These are phyloP conservation scores for Malacosoma neustria DNA, from an alignment of 2,888 invertebrate species.

Conservation along the genomic window DNA sequence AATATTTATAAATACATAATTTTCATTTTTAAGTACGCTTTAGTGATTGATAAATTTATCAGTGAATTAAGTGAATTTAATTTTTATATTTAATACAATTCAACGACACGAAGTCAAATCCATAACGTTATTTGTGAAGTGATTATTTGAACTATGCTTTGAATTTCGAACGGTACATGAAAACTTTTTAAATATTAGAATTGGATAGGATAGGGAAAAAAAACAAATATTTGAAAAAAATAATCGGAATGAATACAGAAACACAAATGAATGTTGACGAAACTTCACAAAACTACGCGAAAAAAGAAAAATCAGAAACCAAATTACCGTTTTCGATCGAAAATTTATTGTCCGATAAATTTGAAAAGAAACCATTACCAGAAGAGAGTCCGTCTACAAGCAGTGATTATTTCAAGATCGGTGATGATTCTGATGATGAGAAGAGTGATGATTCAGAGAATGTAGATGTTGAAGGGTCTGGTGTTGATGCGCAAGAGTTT, in stretches of 20 bases:
- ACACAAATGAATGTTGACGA: conserved; percentile 36
- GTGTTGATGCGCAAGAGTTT: conserved; percentile 44
- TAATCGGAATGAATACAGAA: conserved; percentile 14
- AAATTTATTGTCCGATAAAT: conserved; percentile 52
- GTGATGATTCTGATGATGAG: conserved; percentile 39
- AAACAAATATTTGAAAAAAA: no score
- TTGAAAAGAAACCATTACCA: conserved; percentile 20
- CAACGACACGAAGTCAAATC: no score
- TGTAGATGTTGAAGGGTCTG: conserved; percentile 55
- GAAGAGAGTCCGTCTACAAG: conserved; percentile 21
- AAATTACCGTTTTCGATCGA: conserved; percentile 62
- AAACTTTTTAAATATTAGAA: no score
- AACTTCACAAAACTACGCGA: conserved; percentile 16
- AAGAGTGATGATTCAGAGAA: conserved; percentile 47
- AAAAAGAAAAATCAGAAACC: conserved; percentile 37
- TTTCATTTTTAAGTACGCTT: no score
- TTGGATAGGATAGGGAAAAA: no score
- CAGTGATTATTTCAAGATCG: conserved; percentile 15
- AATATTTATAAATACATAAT: no score
- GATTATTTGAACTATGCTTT: no score
- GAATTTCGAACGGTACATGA: no score
- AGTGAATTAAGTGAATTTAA: no score
- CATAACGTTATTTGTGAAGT: no score
- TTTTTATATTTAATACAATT: no score
- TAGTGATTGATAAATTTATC: no score